Base-by-base conservation (phyloP, 2,888 invertebrate species). In the Clepsis dumicolana region DNA sequence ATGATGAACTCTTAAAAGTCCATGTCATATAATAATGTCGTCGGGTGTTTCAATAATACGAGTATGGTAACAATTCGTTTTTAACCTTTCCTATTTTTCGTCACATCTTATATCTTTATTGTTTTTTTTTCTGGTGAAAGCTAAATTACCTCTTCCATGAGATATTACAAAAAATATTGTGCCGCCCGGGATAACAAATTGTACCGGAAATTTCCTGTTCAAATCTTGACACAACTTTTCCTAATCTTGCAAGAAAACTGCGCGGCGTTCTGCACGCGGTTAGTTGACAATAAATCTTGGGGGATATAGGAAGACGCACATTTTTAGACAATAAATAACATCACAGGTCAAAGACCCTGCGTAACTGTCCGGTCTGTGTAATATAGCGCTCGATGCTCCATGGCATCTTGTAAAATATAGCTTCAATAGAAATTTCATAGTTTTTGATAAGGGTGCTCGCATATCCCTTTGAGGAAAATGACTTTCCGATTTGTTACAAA, bases 321-420 rank as follows among this genome's bases (percentile, higher is more conserved):
- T 66, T 73, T 71, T 68, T 41, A 57, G 24, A 70, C 65, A 21
- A 72, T 74, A 74, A 74, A 73, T 74, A 69, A 72, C 73, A 60
- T 63, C 56, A 52, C 44, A 65, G 70, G 73, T 73, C 73, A 72
- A 73, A 74, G 57, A 25, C 70, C 62, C 57, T 64, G 59, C 61
- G 57, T 27, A 62, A 70, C 70, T 65, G 71, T 63, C 71, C 62
- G 41, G 44, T 32, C 52, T 50, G 57, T 70, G 41, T 72, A 71
- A 66, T 72, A 60, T 65, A 50, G 8, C 0, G 18, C 18, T 44
- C 44, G 18, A 44, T 18, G 38, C 24, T 48, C 52, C 52, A 14
- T 27, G 35, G 10, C 38, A 53, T 54, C 29, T 29, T 38, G 25
- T 63, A 32, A 71, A 65, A 65, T 59, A 67, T 63, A 25, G 52